Evolutionary conservation across 2,888 invertebrate species (phyloP).

Genomic region (Melanostoma mellinum): DNA sequence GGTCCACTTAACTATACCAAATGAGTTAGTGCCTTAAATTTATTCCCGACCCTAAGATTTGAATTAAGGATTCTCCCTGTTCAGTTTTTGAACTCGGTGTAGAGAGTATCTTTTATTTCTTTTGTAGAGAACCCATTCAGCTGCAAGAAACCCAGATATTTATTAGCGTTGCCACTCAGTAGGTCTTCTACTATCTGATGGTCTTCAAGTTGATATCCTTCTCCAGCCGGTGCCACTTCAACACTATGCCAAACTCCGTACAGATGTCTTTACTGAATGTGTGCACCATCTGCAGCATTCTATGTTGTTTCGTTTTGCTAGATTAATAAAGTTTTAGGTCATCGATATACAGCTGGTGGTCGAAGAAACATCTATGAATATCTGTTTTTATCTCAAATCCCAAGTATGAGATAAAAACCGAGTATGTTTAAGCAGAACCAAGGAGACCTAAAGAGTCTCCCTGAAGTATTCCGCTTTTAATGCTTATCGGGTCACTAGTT

Average conservation of each 20-base stretch:
- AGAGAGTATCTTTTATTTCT: no score
- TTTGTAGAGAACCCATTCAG: background rate
- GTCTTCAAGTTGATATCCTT: constrained; percentile 4
- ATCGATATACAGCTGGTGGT: constrained; percentile 14
- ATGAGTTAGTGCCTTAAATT: background rate
- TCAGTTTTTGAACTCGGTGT: background rate
- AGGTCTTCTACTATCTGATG: background rate
- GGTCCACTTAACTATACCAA: constrained; percentile 9
- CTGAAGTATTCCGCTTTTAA: constrained; percentile 1
- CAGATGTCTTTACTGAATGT: constrained; percentile 1
- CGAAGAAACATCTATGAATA: no score
- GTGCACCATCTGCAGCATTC: constrained; percentile 3
- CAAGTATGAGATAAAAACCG: background rate
- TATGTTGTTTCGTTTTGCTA: background rate
- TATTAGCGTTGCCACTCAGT: background rate
- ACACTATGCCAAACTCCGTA: constrained; percentile 7
- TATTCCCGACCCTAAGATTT: background rate
- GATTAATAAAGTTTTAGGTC: constrained; percentile 2
- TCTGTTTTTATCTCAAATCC: background rate
- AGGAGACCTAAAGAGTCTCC: background rate
- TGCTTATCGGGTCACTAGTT: background rate
- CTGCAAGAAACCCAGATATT: constrained; percentile 20
- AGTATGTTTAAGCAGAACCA: constrained; percentile 1
- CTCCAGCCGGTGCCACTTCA: no score
- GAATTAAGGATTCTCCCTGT: background rate